phyloP scores from a whole-genome alignment of 2,888 invertebrate genomes.

The Eupsilia transversa region DNA sequence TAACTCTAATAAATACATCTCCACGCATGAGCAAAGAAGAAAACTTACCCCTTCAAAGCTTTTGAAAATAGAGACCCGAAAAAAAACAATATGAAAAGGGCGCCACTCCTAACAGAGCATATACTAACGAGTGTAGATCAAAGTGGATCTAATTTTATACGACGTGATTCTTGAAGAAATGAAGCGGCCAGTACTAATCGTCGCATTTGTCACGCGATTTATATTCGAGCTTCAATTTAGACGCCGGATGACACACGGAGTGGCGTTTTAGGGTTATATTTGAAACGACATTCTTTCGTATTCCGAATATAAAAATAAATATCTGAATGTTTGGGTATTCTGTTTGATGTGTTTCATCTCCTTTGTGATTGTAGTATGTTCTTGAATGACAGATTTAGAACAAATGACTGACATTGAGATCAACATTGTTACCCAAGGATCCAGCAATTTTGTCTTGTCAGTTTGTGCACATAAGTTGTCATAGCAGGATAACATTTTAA shows the following conservation, averaged over 20 bases:
- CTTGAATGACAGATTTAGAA: slow-evolving; percentile 20
- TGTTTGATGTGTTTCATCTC: slow-evolving; percentile 41
- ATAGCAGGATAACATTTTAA: neutral
- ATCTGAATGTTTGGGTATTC: slow-evolving; percentile 16
- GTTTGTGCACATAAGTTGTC: neutral
- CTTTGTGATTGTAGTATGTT: slow-evolving; percentile 36
- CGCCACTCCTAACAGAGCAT: slow-evolving; percentile 45
- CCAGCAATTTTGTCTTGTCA: neutral
- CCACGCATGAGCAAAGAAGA: slow-evolving; percentile 45
- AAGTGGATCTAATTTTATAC: slow-evolving; percentile 63
- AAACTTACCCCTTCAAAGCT: slow-evolving; percentile 35
- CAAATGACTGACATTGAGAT: slow-evolving; percentile 7
- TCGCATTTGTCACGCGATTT: slow-evolving; percentile 63
- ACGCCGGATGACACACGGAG: slow-evolving; percentile 46
- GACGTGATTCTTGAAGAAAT: slow-evolving; percentile 74
- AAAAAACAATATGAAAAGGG: slow-evolving; percentile 37
- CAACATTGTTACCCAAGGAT: neutral
- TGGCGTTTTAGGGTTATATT: slow-evolving; percentile 45
- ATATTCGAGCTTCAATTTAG: slow-evolving; percentile 46
- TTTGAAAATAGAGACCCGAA: slow-evolving; percentile 54
- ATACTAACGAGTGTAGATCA: slow-evolving; percentile 68
- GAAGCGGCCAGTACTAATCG: slow-evolving; percentile 66
- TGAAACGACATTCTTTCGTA: slow-evolving; percentile 36
- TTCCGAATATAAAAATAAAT: slow-evolving; percentile 41
- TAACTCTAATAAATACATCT: slow-evolving; percentile 24